phyloP scores from a whole-genome alignment of 2,113 vertebrate species.

The Myiozetetes cayanensis region DNA sequence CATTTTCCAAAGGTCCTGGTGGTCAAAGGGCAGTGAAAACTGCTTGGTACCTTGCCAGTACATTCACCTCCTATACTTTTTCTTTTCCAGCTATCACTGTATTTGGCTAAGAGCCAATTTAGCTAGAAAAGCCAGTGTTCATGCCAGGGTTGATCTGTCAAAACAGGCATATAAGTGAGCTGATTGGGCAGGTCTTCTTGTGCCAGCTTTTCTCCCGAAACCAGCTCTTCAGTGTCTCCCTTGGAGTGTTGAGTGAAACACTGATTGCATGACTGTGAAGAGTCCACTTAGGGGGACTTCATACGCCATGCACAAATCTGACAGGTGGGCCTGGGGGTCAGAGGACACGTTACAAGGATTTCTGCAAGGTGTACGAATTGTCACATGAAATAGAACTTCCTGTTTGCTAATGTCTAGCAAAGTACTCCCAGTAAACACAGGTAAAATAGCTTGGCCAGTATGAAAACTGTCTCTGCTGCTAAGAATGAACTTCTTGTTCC shows the following conservation, averaged over 20 bases:
- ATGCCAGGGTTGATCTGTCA: conserved; percentile 32
- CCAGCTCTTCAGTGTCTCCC: not conserved
- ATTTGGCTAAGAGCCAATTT: conserved; percentile 6
- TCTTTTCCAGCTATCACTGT: not conserved
- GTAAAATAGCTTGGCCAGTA: not conserved
- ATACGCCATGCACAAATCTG: not conserved
- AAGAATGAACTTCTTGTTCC: not conserved
- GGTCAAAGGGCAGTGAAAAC: not conserved
- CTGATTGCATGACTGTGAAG: not conserved
- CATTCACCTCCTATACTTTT: not conserved
- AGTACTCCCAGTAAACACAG: not conserved
- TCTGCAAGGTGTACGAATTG: conserved; percentile 20
- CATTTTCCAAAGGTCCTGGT: not conserved
- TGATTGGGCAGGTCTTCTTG: not conserved
- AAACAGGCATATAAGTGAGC: not conserved
- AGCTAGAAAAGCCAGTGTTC: not conserved
- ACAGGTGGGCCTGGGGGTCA: not conserved
- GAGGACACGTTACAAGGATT: not conserved
- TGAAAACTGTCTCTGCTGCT: not conserved
- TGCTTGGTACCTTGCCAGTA: not conserved
- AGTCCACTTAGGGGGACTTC: not conserved
- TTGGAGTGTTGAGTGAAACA: not conserved
- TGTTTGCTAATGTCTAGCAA: not conserved
- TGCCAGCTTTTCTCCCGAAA: not conserved
- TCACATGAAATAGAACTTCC: not conserved